Base-by-base conservation (phyloP, 2,888 invertebrate genomes). In the Pilophorus perplexus region DNA sequence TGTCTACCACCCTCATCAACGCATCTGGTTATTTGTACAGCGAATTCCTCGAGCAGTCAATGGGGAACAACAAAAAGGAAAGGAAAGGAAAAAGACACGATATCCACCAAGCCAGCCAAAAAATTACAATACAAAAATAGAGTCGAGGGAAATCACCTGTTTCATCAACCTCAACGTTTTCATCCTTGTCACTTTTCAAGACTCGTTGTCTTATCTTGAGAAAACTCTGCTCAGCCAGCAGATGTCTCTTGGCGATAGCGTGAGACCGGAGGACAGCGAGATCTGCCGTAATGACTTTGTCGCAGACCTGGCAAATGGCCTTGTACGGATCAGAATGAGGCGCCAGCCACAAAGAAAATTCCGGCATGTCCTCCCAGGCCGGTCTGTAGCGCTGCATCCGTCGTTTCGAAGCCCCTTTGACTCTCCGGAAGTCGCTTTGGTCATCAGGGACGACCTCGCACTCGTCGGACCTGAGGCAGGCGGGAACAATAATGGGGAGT, bases 301-400 rank as follows among this genome's bases (percentile, higher is more conserved):
- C 66, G 64, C 72, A 72, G 46, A 71, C 60, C 66, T 67, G 70
- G 64, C 72, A 72, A 60, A 64, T 64, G 37, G 72, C 72, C 64
- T 71, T 72, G 62, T 71, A 71, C 37, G 64, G 66, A 37, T 62
- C 68, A 37, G 68, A 67, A 64, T 70, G 69, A 40, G 68, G 60
- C 6, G 67, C 44, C 64, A 72, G 64, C 72, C 72, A 72, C 1
- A 66, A 44, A 37, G 50, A 48, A 46, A 70, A 72, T 57, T 72
- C 72, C 5, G 71, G 70, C 14, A 69, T 60, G 46, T 68, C 60
- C 67, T 72, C 72, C 72, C 72, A 72, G 25, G 71, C 72, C 67
- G 68, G 68, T 28, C 72, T 66, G 67, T 72, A 72, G 40, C 69
- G 71, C 67, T 72, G 72, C 16, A 67, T 64, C 57, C 55, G 64